Evolutionary conservation across 2,888 invertebrate genomes (phyloP).

Genomic region (Eristalis intricaria): DNA sequence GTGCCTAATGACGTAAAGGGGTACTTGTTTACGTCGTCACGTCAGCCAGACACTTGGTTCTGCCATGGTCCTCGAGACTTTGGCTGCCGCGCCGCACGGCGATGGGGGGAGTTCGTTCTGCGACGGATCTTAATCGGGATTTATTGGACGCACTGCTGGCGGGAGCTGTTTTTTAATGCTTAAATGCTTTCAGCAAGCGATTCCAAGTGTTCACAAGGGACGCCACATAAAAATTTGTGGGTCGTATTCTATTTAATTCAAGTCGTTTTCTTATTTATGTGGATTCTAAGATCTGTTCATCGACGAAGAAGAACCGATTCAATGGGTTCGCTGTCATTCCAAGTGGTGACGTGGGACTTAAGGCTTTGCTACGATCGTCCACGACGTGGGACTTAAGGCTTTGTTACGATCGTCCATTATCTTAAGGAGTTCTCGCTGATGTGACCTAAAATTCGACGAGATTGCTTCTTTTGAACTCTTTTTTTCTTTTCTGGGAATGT

Average conservation of each 20-base stretch:
- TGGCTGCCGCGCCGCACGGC: neutral
- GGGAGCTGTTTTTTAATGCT: neutral
- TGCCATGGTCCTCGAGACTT: neutral
- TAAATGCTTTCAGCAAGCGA: neutral
- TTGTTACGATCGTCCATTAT: too few relatives aligned
- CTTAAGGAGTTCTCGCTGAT: too few relatives aligned
- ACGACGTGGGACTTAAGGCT: too few relatives aligned
- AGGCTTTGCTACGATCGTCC: too few relatives aligned
- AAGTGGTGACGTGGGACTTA: too few relatives aligned
- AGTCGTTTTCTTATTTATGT: too few relatives aligned
- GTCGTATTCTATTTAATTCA: neutral
- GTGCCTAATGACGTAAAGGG: neutral
- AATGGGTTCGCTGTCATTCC: too few relatives aligned
- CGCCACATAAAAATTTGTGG: neutral
- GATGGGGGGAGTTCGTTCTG: neutral
- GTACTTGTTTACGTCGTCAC: constrained; percentile 12
- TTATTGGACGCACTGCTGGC: neutral
- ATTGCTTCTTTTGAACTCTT: too few relatives aligned
- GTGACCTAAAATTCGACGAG: too few relatives aligned
- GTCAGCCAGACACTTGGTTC: neutral
- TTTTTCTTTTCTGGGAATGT: too few relatives aligned
- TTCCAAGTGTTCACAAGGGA: neutral
- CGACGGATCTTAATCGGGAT: neutral
- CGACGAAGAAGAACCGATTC: too few relatives aligned
- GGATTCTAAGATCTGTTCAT: too few relatives aligned